Percentiles rank a stretch among this genome's conserved stretches.
phyloP scores from a whole-genome alignment of 2,113 vertebrate genomes.

The Scartelaos histophorus region DNA sequence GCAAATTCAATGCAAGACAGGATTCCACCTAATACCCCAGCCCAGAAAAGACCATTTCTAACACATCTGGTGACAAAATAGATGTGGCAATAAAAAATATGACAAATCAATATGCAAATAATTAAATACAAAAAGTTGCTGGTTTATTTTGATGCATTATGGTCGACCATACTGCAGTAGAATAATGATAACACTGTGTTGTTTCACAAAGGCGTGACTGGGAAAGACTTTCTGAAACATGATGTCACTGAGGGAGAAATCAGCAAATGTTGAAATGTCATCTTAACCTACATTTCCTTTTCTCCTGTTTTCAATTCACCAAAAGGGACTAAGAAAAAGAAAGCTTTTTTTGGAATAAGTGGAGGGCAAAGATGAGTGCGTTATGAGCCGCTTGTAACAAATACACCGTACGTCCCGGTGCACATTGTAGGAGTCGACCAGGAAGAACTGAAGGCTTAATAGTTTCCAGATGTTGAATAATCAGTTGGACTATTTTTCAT shows the following conservation, averaged over 20 bases:
- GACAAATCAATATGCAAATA: background rate
- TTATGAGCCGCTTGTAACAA: slow-evolving; percentile 28
- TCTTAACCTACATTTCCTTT: background rate
- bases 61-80: no score
- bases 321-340: slow-evolving; percentile 16
- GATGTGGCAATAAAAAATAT: background rate
- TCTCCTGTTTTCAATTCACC: background rate
- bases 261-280: slow-evolving; percentile 9
- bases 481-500: slow-evolving; percentile 62
- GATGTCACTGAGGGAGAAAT: slow-evolving; percentile 36
- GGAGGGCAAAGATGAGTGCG: slow-evolving; percentile 25
- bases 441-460: slow-evolving; percentile 60
- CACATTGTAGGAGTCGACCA: slow-evolving; percentile 53
- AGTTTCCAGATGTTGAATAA: slow-evolving; percentile 74
- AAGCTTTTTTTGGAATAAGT: background rate
- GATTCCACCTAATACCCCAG: background rate
- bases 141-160: no score
- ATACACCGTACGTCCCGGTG: slow-evolving; percentile 48
- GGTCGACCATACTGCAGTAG: background rate
- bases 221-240: background rate
- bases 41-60: no score
- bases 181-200: background rate
- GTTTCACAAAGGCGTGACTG: background rate
- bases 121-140: background rate
- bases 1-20: background rate